These are phyloP conservation scores for Clitarchus hookeri DNA, from an alignment of 2,888 invertebrate species.

Conservation along the genomic window DNA sequence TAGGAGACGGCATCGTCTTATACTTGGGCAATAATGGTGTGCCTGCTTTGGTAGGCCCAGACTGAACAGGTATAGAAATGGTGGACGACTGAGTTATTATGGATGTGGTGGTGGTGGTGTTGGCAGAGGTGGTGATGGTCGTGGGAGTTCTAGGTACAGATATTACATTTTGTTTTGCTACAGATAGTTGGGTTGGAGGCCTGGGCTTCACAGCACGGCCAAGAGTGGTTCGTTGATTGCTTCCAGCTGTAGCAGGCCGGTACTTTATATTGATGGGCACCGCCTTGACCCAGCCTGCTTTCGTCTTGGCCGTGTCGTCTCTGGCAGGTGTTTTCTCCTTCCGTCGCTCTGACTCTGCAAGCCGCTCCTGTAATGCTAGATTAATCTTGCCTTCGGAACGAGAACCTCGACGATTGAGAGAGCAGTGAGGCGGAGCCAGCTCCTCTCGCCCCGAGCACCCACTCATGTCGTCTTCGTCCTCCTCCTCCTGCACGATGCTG, in stretches of 20 bases:
- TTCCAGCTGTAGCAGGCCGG: background rate
- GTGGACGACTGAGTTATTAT: slow-evolving; percentile 61
- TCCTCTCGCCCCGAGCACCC: slow-evolving; percentile 61
- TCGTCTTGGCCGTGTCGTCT: slow-evolving; percentile 21
- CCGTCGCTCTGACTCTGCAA: slow-evolving; percentile 58
- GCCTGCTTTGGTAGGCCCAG: slow-evolving; percentile 48
- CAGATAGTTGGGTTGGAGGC: background rate
- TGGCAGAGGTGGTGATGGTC: background rate
- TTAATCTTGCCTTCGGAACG: slow-evolving; percentile 81
- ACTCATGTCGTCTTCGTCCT: slow-evolving; percentile 80
- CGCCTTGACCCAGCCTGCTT: slow-evolving; percentile 18
- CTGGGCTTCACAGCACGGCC: background rate
- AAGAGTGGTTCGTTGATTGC: background rate
- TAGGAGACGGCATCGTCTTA: slow-evolving; percentile 65
- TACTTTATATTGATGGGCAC: background rate
- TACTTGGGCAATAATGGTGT: slow-evolving; percentile 56
- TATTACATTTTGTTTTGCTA: slow-evolving; percentile 5
- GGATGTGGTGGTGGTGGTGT: slow-evolving; percentile 41
- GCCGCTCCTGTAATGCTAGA: slow-evolving; percentile 66
- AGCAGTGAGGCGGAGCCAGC: slow-evolving; percentile 55
- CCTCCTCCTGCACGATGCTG: slow-evolving; percentile 91
- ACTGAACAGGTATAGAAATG: slow-evolving; percentile 59
- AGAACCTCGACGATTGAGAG: slow-evolving; percentile 70
- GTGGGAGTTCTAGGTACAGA: background rate
- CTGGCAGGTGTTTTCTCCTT: slow-evolving; percentile 55